These are phyloP conservation scores for Athalia circularis DNA, from an alignment of 2,888 invertebrate genomes.

Conservation along the genomic window DNA sequence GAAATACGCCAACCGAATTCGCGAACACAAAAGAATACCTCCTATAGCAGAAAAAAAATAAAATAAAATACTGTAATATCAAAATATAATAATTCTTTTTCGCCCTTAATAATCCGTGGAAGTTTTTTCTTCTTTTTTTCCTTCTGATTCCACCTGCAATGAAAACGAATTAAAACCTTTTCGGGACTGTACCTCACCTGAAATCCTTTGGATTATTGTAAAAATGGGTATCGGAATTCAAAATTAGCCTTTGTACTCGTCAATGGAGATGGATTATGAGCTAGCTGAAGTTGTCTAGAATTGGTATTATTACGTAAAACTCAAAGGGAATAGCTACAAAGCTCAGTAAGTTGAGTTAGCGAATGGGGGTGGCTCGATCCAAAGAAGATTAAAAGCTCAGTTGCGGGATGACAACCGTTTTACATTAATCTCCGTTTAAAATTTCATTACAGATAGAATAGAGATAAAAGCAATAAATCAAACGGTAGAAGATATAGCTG, in stretches of 20 bases:
- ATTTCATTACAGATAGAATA: constrained; percentile 49
- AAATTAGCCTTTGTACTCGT: neutral
- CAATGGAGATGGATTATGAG: constrained; percentile 16
- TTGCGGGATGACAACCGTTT: constrained; percentile 42
- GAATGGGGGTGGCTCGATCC: constrained; percentile 11
- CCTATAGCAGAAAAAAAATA: too few species aligned
- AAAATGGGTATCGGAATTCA: neutral
- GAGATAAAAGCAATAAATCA: constrained; percentile 57
- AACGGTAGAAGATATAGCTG: constrained; percentile 7
- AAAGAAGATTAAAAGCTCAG: constrained; percentile 51
- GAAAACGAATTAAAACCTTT: too few species aligned
- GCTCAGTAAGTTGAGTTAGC: neutral
- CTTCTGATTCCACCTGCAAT: too few species aligned
- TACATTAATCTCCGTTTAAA: constrained; percentile 58
- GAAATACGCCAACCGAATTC: neutral
- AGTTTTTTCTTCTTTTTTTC: too few species aligned
- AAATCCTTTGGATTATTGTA: neutral
- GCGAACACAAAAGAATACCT: neutral
- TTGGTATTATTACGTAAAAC: constrained; percentile 16
- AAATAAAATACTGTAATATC: too few species aligned
- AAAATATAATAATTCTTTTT: too few species aligned
- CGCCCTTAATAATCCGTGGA: too few species aligned
- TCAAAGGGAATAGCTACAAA: constrained; percentile 16
- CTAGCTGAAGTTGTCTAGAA: neutral
- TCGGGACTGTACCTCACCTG: too few species aligned